Percentiles rank a stretch among this genome's conserved stretches.
Evolutionary conservation across 2,797 vertebrate species (phyloP).

Genomic region (Argentina silus): DNA sequence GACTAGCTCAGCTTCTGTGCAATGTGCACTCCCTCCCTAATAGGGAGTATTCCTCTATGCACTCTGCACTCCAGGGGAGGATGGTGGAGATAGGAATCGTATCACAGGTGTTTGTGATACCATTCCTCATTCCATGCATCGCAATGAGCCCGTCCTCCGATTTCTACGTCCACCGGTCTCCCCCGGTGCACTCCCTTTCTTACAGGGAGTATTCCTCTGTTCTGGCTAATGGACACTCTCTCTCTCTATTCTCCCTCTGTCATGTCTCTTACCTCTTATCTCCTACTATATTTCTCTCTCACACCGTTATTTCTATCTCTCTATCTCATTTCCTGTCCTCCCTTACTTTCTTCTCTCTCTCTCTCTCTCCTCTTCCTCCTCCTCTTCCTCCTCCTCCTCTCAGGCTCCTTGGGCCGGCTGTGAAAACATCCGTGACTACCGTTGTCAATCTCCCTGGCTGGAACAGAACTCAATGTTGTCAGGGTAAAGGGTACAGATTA

Average conservation of each 20-base stretch:
- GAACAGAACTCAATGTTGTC: neutral
- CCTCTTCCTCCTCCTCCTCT: neutral
- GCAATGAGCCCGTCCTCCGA: no score
- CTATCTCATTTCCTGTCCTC: no score
- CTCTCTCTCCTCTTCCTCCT: neutral
- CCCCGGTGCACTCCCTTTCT: neutral
- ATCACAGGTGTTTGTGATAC: no score
- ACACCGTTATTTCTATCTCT: no score
- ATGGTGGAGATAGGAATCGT: neutral
- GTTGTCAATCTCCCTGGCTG: conserved; percentile 32
- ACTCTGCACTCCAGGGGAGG: neutral
- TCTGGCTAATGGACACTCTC: neutral
- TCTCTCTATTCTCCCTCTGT: neutral
- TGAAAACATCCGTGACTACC: conserved; percentile 10
- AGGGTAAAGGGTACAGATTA: conserved; percentile 51
- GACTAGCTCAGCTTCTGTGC: conserved; percentile 45
- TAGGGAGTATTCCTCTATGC: conserved; percentile 12
- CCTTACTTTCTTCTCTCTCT: no score
- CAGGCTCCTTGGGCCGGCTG: neutral
- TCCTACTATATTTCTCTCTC: neutral
- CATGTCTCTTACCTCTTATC: no score
- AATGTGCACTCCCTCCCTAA: conserved; percentile 4
- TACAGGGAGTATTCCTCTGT: neutral
- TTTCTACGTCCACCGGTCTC: no score
- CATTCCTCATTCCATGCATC: no score